Percentiles rank a stretch among this genome's conserved stretches.
phyloP scores from a whole-genome alignment of 2,113 vertebrate genomes.

The Planiliza haematocheilus region DNA sequence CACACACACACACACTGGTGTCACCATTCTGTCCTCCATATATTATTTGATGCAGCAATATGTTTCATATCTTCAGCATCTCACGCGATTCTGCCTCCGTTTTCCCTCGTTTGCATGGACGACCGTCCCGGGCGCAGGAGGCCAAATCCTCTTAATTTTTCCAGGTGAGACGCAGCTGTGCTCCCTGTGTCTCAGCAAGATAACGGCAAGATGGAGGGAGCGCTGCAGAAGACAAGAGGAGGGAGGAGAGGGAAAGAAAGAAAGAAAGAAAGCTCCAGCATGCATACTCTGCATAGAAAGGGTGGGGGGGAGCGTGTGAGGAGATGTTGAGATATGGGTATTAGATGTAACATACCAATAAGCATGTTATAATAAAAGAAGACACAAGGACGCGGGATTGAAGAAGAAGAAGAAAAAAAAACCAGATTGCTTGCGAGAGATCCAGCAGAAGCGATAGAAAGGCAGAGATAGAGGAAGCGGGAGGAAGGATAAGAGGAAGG shows the following conservation, averaged over 20 bases:
- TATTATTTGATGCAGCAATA: slow-evolving; percentile 26
- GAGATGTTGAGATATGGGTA: slow-evolving; percentile 55
- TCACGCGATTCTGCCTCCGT: slow-evolving; percentile 5
- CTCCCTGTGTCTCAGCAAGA: slow-evolving; percentile 66
- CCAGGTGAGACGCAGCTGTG: slow-evolving; percentile 59
- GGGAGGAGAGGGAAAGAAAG: background rate
- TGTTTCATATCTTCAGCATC: slow-evolving; percentile 14
- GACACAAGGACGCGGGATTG: slow-evolving; percentile 54
- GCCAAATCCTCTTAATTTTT: slow-evolving; percentile 63
- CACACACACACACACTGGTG: slow-evolving; percentile 36
- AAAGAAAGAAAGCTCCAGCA: slow-evolving; percentile 41
- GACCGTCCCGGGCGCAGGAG: slow-evolving; percentile 9
- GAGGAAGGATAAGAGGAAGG: slow-evolving; percentile 71
- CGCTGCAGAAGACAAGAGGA: slow-evolving; percentile 5
- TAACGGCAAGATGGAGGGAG: slow-evolving; percentile 45
- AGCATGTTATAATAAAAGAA: slow-evolving; percentile 67
- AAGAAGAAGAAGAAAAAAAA: slow-evolving; percentile 48
- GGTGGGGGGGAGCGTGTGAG: slow-evolving; percentile 5
- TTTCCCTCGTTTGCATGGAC: slow-evolving; percentile 16
- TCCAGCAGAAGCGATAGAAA: slow-evolving; percentile 64
- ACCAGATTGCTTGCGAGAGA: slow-evolving; percentile 69
- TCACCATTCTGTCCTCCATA: slow-evolving; percentile 24
- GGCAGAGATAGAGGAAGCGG: slow-evolving; percentile 56
- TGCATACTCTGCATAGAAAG: slow-evolving; percentile 41
- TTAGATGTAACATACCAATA: slow-evolving; percentile 56